Evolutionary conservation across 2,113 vertebrate species (phyloP).

Genomic region (Leptocoma aspasia): DNA sequence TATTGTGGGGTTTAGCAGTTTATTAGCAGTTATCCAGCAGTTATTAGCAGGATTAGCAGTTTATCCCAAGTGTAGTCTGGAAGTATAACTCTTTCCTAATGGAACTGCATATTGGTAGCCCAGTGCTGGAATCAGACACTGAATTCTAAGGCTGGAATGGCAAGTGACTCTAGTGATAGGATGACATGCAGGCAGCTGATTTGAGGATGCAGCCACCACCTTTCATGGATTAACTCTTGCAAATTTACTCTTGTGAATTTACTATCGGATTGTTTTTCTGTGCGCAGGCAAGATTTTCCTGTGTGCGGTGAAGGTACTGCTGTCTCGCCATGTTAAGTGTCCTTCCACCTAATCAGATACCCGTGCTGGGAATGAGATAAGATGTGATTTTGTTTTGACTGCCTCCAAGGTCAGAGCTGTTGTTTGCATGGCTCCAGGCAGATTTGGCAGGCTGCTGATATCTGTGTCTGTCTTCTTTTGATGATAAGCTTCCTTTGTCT

Average conservation of each 20-base stretch:
- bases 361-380: slow-evolving; percentile 36
- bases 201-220: background rate
- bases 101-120: background rate
- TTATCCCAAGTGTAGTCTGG: background rate
- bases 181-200: background rate
- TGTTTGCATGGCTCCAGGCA: slow-evolving; percentile 29
- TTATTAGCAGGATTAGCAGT: background rate
- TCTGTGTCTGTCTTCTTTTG: background rate
- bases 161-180: background rate
- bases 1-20: background rate
- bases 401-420: slow-evolving; percentile 45
- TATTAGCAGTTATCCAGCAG: too few species aligned
- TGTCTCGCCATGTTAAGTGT: background rate
- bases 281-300: background rate
- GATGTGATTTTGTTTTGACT: slow-evolving; percentile 38
- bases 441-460: slow-evolving; percentile 32
- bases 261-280: background rate
- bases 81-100: background rate
- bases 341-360: slow-evolving; percentile 36
- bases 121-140: background rate
- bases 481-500: background rate
- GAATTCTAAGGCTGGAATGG: background rate
- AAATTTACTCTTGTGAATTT: background rate
- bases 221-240: background rate
- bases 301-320: background rate